Conservation (phyloP, 2,113 vertebrate species). For the Chelonoidis abingdonii region DNA sequence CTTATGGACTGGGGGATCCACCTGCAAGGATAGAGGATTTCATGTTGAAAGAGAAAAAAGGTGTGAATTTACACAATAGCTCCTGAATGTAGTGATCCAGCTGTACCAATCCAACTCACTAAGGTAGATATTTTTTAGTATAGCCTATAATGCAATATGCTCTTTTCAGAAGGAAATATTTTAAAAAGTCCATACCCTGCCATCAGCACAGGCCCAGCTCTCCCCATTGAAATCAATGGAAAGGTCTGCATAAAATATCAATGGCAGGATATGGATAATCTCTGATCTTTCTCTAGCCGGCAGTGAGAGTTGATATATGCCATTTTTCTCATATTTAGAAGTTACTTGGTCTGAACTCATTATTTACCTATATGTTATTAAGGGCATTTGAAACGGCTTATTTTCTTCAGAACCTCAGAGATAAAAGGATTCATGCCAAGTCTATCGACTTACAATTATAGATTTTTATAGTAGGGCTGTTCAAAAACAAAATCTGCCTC, state of each 20-base stretch:
- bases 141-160: not conserved
- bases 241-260: slow-evolving; percentile 66
- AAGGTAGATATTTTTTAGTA: slow-evolving; percentile 38
- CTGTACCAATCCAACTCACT: slow-evolving; percentile 12
- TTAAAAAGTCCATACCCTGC: slow-evolving; percentile 61
- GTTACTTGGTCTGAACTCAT: slow-evolving; percentile 61
- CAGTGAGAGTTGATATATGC: slow-evolving; percentile 57
- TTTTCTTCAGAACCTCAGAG: slow-evolving; percentile 63
- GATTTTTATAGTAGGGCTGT: slow-evolving; percentile 31
- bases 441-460: slow-evolving; percentile 70
- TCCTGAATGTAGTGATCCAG: not conserved
- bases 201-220: slow-evolving; percentile 37
- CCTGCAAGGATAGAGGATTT: not conserved
- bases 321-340: slow-evolving; percentile 70
- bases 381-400: slow-evolving; percentile 60
- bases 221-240: slow-evolving; percentile 55
- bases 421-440: slow-evolving; percentile 38
- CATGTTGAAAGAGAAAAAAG: not conserved
- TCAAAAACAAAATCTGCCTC: not conserved
- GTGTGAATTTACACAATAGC: not conserved
- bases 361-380: slow-evolving; percentile 72
- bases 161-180: slow-evolving; percentile 63
- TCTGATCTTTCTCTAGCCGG: slow-evolving; percentile 46
- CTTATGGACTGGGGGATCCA: not conserved
- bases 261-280: slow-evolving; percentile 63